Evolutionary conservation across 2,888 invertebrate species (phyloP).

Genomic region (Drosophila engyochracea): DNA sequence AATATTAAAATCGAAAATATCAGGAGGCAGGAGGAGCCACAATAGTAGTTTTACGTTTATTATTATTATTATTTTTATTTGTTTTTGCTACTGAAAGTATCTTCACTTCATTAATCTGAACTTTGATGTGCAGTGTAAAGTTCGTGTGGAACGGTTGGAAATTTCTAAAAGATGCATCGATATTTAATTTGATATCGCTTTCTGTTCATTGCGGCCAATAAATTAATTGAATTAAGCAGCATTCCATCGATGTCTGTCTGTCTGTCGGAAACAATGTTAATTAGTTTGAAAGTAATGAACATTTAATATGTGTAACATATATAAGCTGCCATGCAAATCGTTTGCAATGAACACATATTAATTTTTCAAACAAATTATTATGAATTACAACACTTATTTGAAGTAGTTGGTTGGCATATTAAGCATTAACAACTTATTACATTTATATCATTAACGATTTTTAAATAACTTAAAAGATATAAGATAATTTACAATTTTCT

Average conservation of each 20-base stretch:
- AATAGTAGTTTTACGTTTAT: not conserved
- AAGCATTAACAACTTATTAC: not conserved
- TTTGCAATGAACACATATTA: not conserved
- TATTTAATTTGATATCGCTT: conserved; percentile 64
- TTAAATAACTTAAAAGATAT: not conserved
- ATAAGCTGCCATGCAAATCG: conserved; percentile 5
- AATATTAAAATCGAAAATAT: not conserved
- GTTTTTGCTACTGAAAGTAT: too few relatives aligned
- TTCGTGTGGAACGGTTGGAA: not conserved
- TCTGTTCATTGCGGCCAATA: conserved; percentile 33
- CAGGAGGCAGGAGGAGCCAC: not conserved
- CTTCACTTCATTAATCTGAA: not conserved
- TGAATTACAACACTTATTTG: not conserved
- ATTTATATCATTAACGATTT: not conserved
- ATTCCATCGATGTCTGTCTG: conserved; percentile 14
- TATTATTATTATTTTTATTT: too few relatives aligned
- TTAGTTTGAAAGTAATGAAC: conserved; percentile 34
- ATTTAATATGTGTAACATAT: conserved; percentile 21
- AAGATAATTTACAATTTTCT: not conserved
- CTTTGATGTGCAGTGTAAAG: conserved; percentile 14
- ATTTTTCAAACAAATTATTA: conserved; percentile 4
- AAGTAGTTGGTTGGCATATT: not conserved
- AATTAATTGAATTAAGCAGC: conserved; percentile 62
- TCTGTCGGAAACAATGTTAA: conserved; percentile 20
- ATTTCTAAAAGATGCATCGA: conserved; percentile 48